These are phyloP conservation scores for Hyposmocoma kahamanoa DNA, from an alignment of 1,140 invertebrate genomes.

Conservation along the genomic window DNA sequence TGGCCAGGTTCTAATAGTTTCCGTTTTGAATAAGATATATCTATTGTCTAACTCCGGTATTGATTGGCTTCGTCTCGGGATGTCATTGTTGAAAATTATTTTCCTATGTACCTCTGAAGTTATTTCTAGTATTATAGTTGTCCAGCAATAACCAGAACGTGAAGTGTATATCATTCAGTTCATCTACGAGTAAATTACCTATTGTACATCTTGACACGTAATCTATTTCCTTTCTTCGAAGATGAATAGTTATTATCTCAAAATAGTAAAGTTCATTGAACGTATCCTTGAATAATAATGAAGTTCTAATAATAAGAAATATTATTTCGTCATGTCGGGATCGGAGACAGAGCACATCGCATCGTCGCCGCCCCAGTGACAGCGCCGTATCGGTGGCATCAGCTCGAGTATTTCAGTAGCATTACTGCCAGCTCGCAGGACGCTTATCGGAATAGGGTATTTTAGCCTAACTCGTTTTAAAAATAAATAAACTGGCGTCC, in stretches of 20 bases:
- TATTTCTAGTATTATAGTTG: slow-evolving; percentile 16
- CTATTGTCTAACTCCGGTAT: slow-evolving; percentile 63
- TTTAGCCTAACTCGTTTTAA: slow-evolving; percentile 60
- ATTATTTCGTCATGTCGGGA: slow-evolving; percentile 50
- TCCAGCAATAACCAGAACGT: slow-evolving; percentile 7
- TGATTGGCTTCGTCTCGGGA: slow-evolving; percentile 54
- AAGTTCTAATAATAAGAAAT: slow-evolving; percentile 46
- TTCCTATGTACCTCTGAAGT: slow-evolving; percentile 22
- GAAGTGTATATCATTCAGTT: slow-evolving; percentile 17
- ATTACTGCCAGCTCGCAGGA: slow-evolving; percentile 28
- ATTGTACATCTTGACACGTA: background rate
- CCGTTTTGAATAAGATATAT: slow-evolving; percentile 67
- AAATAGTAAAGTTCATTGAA: slow-evolving; percentile 38
- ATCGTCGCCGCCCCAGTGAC: slow-evolving; percentile 34
- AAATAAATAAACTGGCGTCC: slow-evolving; percentile 63
- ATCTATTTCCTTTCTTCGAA: background rate
- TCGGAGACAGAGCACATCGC: slow-evolving; percentile 19
- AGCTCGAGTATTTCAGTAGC: slow-evolving; percentile 42
- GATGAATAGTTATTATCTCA: background rate
- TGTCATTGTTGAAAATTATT: slow-evolving; percentile 33
- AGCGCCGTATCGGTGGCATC: slow-evolving; percentile 31
- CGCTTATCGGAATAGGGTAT: slow-evolving; percentile 57
- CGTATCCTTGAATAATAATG: slow-evolving; percentile 42
- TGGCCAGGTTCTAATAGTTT: slow-evolving; percentile 66
- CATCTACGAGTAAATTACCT: background rate